Percentiles rank a stretch among this genome's conserved stretches.
Conservation (phyloP, 2,888 invertebrate species). For the Lomographa bimaculata region DNA sequence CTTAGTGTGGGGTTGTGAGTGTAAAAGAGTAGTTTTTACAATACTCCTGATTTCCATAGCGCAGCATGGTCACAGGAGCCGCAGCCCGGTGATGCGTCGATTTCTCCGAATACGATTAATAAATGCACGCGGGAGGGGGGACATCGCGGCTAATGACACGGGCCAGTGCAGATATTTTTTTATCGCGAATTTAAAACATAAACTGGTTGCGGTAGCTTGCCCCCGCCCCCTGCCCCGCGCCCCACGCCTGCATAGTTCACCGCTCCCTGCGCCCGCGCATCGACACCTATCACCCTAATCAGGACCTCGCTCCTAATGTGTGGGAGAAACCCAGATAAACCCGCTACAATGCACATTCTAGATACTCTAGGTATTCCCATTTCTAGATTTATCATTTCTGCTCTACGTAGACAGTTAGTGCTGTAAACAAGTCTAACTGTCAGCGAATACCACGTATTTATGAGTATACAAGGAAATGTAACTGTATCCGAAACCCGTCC, state of each 20-base stretch:
- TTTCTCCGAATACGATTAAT: constrained; percentile 80
- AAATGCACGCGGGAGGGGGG: constrained; percentile 63
- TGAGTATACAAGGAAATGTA: constrained; percentile 10
- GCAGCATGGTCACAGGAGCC: constrained; percentile 4
- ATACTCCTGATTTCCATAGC: too few relatives aligned
- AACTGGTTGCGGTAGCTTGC: constrained; percentile 59
- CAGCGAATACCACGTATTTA: constrained; percentile 7
- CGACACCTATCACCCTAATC: constrained; percentile 19
- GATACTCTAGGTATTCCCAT: constrained; percentile 7
- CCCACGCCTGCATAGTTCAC: constrained; percentile 38
- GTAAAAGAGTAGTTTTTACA: too few relatives aligned
- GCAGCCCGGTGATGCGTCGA: constrained; percentile 62
- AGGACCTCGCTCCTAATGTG: constrained; percentile 8
- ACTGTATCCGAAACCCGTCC: constrained; percentile 20
- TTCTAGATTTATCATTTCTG: not conserved
- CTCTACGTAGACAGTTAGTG: constrained; percentile 8
- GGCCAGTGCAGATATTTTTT: constrained; percentile 75
- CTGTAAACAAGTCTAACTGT: constrained; percentile 9
- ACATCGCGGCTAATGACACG: constrained; percentile 76
- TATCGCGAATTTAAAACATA: constrained; percentile 77
- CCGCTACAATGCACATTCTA: not conserved
- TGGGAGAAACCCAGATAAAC: constrained; percentile 5
- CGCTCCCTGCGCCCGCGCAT: constrained; percentile 21
- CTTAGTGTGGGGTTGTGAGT: too few relatives aligned
- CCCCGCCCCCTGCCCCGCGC: constrained; percentile 15